These are phyloP conservation scores for Abrostola tripartita DNA, from an alignment of 2,888 invertebrate species.

Conservation along the genomic window DNA sequence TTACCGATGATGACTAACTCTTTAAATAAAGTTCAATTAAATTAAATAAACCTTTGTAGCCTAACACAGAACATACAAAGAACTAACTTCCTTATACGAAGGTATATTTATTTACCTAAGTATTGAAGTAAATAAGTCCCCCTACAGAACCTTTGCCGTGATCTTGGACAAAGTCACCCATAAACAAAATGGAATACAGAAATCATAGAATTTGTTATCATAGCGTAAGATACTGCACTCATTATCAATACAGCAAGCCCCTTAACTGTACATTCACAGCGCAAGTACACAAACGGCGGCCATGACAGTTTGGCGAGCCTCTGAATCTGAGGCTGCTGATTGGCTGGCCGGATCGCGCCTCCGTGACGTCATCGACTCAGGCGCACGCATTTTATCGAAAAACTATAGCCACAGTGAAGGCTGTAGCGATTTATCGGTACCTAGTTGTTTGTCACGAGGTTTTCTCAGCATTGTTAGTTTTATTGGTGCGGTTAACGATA, in stretches of 20 bases:
- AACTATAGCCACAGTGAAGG: conserved; percentile 58
- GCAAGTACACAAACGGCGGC: conserved; percentile 62
- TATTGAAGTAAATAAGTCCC: too few relatives aligned
- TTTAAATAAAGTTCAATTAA: too few relatives aligned
- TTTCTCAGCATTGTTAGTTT: conserved; percentile 12
- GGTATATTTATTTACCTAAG: too few relatives aligned
- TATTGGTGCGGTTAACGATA: not conserved
- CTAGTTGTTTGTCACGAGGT: conserved; percentile 21
- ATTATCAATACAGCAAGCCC: conserved; percentile 35
- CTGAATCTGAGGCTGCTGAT: conserved; percentile 68
- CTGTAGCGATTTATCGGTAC: conserved; percentile 62
- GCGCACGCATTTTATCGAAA: conserved; percentile 71
- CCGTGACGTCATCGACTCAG: conserved; percentile 75
- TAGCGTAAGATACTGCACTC: conserved; percentile 30
- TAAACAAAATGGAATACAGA: conserved; percentile 4
- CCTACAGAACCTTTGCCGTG: too few relatives aligned
- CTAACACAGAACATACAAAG: too few relatives aligned
- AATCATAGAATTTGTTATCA: conserved; percentile 10
- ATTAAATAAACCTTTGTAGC: too few relatives aligned
- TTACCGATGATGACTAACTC: too few relatives aligned
- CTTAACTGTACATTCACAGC: conserved; percentile 52
- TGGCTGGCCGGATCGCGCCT: conserved; percentile 76
- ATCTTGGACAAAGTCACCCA: not conserved
- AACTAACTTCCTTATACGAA: too few relatives aligned
- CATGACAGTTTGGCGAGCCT: conserved; percentile 79